phyloP scores from a whole-genome alignment of 2,797 vertebrate genomes.

The Megalops cyprinoides region DNA sequence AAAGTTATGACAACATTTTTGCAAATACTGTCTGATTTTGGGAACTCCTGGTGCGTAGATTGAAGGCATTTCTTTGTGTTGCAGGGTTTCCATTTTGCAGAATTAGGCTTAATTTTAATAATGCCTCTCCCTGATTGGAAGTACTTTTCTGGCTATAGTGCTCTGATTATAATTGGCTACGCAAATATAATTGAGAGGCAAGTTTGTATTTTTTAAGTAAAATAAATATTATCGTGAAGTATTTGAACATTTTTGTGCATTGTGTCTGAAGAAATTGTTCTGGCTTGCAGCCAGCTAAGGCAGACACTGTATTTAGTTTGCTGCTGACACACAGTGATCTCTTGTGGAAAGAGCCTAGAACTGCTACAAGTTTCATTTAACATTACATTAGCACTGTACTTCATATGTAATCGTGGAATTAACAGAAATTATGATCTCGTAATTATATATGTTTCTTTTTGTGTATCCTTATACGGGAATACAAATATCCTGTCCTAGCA shows the following conservation, averaged over 20 bases:
- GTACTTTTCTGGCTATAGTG: not conserved
- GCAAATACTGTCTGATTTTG: not conserved
- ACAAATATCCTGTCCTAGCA: no score
- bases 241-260: not conserved
- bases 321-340: not conserved
- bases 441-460: no score
- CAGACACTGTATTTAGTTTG: not conserved
- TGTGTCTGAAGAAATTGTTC: not conserved
- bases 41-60: not conserved
- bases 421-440: no score
- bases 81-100: not conserved
- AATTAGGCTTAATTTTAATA: not conserved
- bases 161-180: not conserved
- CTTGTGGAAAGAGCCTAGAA: not conserved
- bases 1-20: not conserved
- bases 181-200: not conserved
- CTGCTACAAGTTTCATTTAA: not conserved
- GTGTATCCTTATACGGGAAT: no score
- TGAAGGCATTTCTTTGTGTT: not conserved
- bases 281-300: not conserved
- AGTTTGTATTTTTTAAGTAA: no score
- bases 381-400: not conserved
- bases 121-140: no score
- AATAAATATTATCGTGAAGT: no score
- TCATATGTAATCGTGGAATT: not conserved